A percentile compares a stretch with the other conserved stretches of the same genome.
These are phyloP conservation scores for Scaptomyza parva DNA, from an alignment of 2,888 invertebrate species.

Conservation along the genomic window DNA sequence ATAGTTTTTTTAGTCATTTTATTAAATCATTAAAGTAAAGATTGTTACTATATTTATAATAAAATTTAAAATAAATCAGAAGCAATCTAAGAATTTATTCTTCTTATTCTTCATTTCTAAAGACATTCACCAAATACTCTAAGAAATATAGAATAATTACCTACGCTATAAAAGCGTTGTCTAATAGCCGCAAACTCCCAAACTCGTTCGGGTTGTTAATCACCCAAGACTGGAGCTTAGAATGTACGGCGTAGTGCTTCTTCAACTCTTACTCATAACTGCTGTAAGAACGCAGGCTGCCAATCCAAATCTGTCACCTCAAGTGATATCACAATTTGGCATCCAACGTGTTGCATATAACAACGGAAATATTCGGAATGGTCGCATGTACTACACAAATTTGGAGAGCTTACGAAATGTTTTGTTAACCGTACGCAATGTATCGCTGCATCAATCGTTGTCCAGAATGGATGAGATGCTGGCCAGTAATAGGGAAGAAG, in stretches of 20 bases:
- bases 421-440: slow-evolving; percentile 40
- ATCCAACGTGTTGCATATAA: slow-evolving; percentile 28
- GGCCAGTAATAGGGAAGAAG: slow-evolving; percentile 37
- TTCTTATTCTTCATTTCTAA: background rate
- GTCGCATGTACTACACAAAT: slow-evolving; percentile 57
- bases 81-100: background rate
- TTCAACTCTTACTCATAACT: slow-evolving; percentile 1
- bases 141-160: background rate
- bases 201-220: background rate
- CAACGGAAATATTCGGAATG: slow-evolving; percentile 36
- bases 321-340: slow-evolving; percentile 33
- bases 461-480: slow-evolving; percentile 28
- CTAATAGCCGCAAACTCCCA: background rate
- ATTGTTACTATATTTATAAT: background rate
- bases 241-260: slow-evolving; percentile 3
- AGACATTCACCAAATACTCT: background rate
- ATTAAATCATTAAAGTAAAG: background rate
- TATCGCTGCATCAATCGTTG: slow-evolving; percentile 19
- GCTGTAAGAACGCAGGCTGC: slow-evolving; percentile 13
- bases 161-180: slow-evolving; percentile 15
- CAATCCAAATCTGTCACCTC: slow-evolving; percentile 20
- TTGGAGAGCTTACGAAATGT: slow-evolving; percentile 56
- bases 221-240: background rate
- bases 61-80: background rate
- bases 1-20: background rate